phyloP scores from a whole-genome alignment of 2,113 vertebrate genomes.

The Ophthalmolycus amberensis region DNA sequence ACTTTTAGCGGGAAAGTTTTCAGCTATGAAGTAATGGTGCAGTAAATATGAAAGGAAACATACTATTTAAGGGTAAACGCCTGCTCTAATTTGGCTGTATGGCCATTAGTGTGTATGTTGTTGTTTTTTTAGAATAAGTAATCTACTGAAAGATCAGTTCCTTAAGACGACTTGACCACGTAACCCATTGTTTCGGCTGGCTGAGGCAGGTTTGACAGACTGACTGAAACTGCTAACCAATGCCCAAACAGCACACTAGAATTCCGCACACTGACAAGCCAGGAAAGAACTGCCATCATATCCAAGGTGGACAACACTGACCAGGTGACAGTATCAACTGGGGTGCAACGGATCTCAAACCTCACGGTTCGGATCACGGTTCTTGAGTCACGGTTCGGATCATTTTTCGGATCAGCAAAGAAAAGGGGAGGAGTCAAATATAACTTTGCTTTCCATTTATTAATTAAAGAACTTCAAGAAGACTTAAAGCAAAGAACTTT shows the following conservation, averaged over 20 bases:
- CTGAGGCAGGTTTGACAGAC: not conserved
- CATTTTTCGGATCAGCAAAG: no score
- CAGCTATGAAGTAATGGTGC: not conserved
- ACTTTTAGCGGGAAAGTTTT: not conserved
- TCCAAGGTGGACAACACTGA: not conserved
- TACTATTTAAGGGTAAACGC: not conserved
- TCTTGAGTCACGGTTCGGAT: no score
- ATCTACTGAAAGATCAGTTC: not conserved
- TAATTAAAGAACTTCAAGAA: no score
- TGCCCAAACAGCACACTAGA: not conserved
- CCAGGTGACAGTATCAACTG: not conserved
- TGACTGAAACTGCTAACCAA: not conserved
- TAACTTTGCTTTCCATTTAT: no score
- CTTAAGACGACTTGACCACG: not conserved
- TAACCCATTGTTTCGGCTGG: not conserved
- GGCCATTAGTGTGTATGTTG: not conserved
- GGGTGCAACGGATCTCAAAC: no score
- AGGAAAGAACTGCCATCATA: not conserved
- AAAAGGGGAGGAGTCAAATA: no score
- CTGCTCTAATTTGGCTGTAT: not conserved
- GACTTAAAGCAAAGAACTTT: no score
- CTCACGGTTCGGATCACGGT: no score
- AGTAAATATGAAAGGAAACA: not conserved
- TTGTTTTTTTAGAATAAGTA: not conserved
- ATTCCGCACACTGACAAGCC: not conserved